Evolutionary conservation across 1,140 invertebrate species (phyloP).

Genomic region (Thaumatotibia leucotreta): DNA sequence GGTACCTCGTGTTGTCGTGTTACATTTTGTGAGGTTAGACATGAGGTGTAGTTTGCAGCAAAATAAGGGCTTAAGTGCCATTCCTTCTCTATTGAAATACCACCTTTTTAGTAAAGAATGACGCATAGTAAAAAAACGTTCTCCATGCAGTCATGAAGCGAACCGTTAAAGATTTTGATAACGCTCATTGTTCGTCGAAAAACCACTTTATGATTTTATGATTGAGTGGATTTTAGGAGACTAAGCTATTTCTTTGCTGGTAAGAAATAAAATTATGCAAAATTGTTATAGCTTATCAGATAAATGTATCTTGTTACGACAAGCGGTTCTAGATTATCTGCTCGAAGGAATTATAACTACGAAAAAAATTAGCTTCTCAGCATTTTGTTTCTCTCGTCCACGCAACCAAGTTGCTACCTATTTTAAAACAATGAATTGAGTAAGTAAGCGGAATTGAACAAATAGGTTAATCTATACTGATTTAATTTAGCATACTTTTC

Average conservation of each 20-base stretch:
- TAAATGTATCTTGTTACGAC: background rate
- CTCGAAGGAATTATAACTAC: background rate
- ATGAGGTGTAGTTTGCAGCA: background rate
- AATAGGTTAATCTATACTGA: no score
- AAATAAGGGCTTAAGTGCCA: background rate
- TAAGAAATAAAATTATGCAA: background rate
- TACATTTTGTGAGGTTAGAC: background rate
- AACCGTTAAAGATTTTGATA: constrained; percentile 5
- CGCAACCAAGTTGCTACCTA: no score
- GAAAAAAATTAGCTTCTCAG: no score
- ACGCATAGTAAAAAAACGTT: background rate
- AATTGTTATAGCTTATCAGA: background rate
- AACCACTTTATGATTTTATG: background rate
- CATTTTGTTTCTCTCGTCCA: no score
- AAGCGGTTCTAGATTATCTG: background rate
- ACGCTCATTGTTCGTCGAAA: background rate
- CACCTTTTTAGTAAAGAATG: background rate
- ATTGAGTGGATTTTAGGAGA: background rate
- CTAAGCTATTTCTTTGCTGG: background rate
- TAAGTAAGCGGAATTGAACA: no score
- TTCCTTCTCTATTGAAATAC: background rate
- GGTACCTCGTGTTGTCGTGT: background rate
- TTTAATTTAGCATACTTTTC: no score
- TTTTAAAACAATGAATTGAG: no score
- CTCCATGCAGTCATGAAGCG: background rate